A percentile compares a stretch with the other conserved stretches of the same genome.
Conservation (phyloP, 2,888 invertebrate genomes). For the Elysia crispata region DNA sequence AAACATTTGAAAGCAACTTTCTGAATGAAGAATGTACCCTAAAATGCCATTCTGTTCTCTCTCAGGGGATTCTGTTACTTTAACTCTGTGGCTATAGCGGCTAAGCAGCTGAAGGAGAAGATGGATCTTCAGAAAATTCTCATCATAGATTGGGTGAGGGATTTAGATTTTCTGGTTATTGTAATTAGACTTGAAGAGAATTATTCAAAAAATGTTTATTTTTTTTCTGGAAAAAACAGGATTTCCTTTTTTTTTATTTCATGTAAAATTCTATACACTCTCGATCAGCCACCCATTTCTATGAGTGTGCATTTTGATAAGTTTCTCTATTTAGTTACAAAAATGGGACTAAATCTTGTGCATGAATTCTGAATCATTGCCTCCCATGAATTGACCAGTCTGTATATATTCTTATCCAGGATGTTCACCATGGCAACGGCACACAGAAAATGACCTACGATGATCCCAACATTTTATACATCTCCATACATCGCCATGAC, state of each 20-base stretch:
- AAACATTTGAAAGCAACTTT: no score
- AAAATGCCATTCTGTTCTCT: conserved; percentile 42
- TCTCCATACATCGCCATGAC: conserved; percentile 99
- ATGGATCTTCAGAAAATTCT: conserved; percentile 92
- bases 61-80: conserved; percentile 96
- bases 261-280: no score
- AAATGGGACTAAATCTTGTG: no score
- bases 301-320: no score
- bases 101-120: conserved; percentile 90
- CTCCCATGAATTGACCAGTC: conserved; percentile 16
- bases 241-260: no score
- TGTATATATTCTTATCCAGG: conserved; percentile 80
- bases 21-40: no score
- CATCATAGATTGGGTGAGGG: conserved; percentile 94
- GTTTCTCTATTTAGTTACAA: no score
- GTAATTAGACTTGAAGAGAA: no score
- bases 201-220: no score
- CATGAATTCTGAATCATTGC: no score
- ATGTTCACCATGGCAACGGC: conserved; percentile 98
- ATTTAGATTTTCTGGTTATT: neutral
- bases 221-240: no score
- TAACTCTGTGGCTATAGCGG: conserved; percentile 97
- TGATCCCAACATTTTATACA: conserved; percentile 94
- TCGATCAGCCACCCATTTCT: no score
- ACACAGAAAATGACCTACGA: conserved; percentile 99